phyloP scores from a whole-genome alignment of 2,113 vertebrate species.

The Guaruba guarouba region DNA sequence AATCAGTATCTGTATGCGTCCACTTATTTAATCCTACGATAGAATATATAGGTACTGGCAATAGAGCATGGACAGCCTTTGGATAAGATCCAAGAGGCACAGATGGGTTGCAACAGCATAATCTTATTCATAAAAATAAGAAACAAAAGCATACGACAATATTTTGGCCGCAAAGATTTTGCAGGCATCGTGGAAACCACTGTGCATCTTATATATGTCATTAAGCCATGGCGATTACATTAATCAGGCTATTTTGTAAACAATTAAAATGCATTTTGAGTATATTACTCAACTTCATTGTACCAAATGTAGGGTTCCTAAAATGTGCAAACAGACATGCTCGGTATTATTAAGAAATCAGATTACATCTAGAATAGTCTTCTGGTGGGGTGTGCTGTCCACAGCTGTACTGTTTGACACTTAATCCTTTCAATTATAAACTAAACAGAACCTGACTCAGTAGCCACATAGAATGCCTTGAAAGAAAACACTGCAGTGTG shows the following conservation, averaged over 20 bases:
- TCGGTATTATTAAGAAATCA: background rate
- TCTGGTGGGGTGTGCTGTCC: background rate
- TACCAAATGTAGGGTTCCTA: background rate
- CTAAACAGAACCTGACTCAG: background rate
- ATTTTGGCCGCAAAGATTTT: constrained; percentile 4
- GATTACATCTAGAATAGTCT: background rate
- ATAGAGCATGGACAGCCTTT: background rate
- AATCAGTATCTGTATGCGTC: background rate
- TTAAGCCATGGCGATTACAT: background rate
- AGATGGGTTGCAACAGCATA: background rate
- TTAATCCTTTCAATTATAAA: background rate
- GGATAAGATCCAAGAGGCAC: background rate
- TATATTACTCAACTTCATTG: background rate
- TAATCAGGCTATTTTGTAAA: constrained; percentile 18
- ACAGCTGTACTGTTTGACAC: background rate
- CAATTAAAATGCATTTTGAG: background rate
- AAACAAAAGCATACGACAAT: background rate
- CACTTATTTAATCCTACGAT: background rate
- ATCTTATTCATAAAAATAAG: background rate
- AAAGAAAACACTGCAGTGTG: background rate
- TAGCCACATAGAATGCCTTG: background rate
- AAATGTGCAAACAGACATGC: background rate
- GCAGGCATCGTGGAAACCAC: background rate
- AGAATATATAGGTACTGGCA: background rate
- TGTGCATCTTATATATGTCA: background rate